These are phyloP conservation scores for Perdita meconis DNA, from an alignment of 2,888 invertebrate genomes.

Conservation along the genomic window DNA sequence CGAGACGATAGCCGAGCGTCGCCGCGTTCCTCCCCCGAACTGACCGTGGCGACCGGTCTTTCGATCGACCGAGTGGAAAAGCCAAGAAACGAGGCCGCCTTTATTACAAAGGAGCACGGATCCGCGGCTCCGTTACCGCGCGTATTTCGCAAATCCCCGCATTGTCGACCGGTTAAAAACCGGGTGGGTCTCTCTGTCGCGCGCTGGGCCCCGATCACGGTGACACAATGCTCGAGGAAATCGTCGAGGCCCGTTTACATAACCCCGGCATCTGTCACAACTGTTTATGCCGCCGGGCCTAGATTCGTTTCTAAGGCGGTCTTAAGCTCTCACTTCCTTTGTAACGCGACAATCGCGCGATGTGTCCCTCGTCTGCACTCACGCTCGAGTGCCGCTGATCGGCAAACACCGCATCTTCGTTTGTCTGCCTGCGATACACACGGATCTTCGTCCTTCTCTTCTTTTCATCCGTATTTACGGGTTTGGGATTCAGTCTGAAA, in stretches of 20 bases:
- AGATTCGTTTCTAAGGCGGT: constrained; percentile 68
- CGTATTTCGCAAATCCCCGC: constrained; percentile 76
- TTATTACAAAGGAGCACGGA: constrained; percentile 1
- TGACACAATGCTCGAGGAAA: constrained; percentile 72
- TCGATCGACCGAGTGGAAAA: constrained; percentile 50
- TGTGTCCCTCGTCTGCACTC: constrained; percentile 59
- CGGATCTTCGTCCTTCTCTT: not conserved
- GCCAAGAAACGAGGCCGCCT: constrained; percentile 44
- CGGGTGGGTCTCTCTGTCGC: constrained; percentile 32
- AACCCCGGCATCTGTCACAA: constrained; percentile 82
- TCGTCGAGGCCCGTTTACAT: constrained; percentile 76
- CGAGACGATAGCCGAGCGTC: constrained; percentile 10
- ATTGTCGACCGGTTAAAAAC: constrained; percentile 75
- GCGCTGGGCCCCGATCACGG: constrained; percentile 53
- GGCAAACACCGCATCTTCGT: constrained; percentile 69
- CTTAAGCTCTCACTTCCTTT: constrained; percentile 69
- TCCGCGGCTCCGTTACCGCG: constrained; percentile 3
- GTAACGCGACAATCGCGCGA: constrained; percentile 64
- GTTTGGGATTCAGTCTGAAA: too few relatives aligned
- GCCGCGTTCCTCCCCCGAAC: not conserved
- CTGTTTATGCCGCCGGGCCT: constrained; percentile 76
- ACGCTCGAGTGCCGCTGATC: constrained; percentile 74
- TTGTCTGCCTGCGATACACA: constrained; percentile 18
- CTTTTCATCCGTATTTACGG: too few relatives aligned
- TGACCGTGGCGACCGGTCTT: constrained; percentile 21